A percentile compares a stretch with the other conserved stretches of the same genome.
These are phyloP conservation scores for Meda fulgida DNA, from an alignment of 2,797 vertebrate genomes.

Conservation along the genomic window DNA sequence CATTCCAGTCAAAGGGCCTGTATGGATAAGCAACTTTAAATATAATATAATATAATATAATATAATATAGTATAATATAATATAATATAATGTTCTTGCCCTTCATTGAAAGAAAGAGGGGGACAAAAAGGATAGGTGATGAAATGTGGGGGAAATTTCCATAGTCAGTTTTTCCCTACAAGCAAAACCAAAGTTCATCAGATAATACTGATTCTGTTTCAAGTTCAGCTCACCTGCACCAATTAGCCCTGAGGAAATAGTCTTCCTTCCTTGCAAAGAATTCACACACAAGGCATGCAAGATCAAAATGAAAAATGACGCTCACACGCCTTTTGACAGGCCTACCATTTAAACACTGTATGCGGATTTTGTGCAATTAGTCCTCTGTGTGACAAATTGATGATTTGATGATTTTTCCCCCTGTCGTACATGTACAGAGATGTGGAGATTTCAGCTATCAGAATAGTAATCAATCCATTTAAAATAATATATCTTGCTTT, in stretches of 20 bases:
- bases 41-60: background rate
- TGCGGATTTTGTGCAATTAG: constrained; percentile 75
- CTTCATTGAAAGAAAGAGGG: background rate
- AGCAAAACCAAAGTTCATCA: constrained; percentile 40
- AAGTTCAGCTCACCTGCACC: constrained; percentile 41
- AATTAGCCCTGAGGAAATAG: constrained; percentile 39
- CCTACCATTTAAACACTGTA: constrained; percentile 68
- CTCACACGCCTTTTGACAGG: constrained; percentile 72
- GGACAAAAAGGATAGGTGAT: background rate
- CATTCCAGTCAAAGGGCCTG: background rate
- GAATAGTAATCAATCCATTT: background rate
- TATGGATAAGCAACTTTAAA: background rate
- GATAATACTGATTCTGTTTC: constrained; percentile 47
- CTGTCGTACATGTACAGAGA: background rate
- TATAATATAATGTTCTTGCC: background rate
- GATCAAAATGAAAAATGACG: constrained; percentile 60
- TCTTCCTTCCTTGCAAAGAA: background rate
- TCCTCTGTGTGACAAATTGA: constrained; percentile 67
- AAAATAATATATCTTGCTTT: background rate
- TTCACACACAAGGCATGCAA: constrained; percentile 36
- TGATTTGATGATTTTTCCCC: constrained; percentile 39
- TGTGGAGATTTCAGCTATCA: background rate
- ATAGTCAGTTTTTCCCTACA: constrained; percentile 24
- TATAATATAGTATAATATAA: constrained; percentile 13
- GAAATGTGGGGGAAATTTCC: background rate